Conservation (phyloP, 2,888 invertebrate species). For the Ectropis crepuscularia region DNA sequence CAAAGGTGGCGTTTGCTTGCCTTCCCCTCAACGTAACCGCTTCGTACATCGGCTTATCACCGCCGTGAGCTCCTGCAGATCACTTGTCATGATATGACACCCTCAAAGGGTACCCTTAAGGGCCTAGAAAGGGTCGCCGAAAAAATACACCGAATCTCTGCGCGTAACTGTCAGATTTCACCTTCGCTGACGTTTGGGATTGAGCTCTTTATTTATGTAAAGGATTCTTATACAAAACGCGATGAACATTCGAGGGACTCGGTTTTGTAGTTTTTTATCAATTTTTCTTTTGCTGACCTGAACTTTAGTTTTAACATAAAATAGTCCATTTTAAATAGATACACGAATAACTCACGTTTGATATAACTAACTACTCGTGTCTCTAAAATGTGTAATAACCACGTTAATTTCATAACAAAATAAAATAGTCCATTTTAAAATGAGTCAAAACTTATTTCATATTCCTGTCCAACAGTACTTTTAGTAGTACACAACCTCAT, state of each 20-base stretch:
- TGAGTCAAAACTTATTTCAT: no score
- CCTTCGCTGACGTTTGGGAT: slow-evolving; percentile 27
- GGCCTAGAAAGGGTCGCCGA: slow-evolving; percentile 32
- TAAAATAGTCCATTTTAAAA: no score
- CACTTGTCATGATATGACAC: slow-evolving; percentile 44
- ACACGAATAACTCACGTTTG: no score
- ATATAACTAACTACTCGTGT: no score
- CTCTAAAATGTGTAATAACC: no score
- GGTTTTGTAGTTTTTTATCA: slow-evolving; percentile 8
- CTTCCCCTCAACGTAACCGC: slow-evolving; percentile 16
- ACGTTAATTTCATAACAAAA: no score
- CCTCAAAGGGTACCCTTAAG: slow-evolving; percentile 33
- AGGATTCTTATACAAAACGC: slow-evolving; percentile 23
- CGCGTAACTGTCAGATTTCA: slow-evolving; percentile 34
- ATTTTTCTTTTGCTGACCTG: background rate
- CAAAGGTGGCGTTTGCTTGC: slow-evolving; percentile 6
- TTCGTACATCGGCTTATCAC: slow-evolving; percentile 32
- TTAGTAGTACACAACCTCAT: no score
- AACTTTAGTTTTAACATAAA: no score
- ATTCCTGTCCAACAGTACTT: no score
- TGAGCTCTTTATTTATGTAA: slow-evolving; percentile 30
- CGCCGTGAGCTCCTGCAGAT: slow-evolving; percentile 38
- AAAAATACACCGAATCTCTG: slow-evolving; percentile 35
- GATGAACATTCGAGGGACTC: slow-evolving; percentile 20
- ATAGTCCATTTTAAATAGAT: no score